Evolutionary conservation across 2,113 vertebrate genomes (phyloP).

Genomic region (Lynx canadensis): DNA sequence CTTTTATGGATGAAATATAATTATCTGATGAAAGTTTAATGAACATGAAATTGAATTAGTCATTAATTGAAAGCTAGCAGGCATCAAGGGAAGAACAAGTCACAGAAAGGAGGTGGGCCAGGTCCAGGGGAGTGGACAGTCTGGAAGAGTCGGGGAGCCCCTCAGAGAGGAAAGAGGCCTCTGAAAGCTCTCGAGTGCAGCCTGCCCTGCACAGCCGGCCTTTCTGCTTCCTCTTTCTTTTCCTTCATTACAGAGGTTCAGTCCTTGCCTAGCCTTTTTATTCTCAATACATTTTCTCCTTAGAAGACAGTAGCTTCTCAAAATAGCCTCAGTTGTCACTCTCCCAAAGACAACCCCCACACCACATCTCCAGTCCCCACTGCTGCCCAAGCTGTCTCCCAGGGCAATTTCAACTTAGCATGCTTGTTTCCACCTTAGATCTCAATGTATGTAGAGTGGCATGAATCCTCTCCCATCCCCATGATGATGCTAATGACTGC

Average conservation of each 20-base stretch:
- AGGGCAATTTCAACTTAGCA: not conserved
- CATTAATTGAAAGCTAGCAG: constrained; percentile 1
- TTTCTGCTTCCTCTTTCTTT: not conserved
- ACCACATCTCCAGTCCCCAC: not conserved
- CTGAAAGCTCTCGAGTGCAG: not conserved
- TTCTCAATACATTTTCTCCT: not conserved
- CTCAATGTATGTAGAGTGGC: not conserved
- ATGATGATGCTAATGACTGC: not conserved
- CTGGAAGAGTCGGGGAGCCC: not conserved
- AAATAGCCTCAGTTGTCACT: not conserved
- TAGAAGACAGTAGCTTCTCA: not conserved
- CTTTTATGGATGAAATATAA: constrained; percentile 17
- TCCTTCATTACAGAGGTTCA: not conserved
- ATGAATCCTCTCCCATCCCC: not conserved
- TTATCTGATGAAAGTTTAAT: not conserved
- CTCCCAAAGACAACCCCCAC: not conserved
- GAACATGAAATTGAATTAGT: not conserved
- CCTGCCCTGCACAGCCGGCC: not conserved
- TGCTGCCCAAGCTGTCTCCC: not conserved
- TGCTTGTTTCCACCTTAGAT: not conserved
- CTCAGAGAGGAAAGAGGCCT: not conserved
- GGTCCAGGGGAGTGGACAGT: not conserved
- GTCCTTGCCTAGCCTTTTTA: not conserved
- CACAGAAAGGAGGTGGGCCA: not conserved
- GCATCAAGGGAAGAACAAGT: not conserved